Evolutionary conservation across 2,113 vertebrate genomes (phyloP).

Genomic region (Eupsittula cactorum): DNA sequence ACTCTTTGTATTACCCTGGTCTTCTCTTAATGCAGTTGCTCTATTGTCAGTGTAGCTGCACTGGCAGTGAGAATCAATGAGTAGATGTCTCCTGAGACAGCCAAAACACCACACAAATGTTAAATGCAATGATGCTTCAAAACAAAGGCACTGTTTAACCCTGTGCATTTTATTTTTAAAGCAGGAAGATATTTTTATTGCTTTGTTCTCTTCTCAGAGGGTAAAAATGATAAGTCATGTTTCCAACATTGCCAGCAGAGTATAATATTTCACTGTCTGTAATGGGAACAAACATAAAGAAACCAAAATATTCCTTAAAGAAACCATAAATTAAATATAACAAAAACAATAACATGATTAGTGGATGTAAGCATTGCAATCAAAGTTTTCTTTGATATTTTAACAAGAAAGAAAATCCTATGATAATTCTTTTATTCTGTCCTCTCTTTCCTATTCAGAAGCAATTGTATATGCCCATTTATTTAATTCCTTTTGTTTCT

Average conservation of each 20-base stretch:
- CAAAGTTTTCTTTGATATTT: not conserved
- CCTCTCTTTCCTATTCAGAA: not conserved
- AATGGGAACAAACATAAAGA: not conserved
- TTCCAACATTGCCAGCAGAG: not conserved
- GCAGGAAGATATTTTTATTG: not conserved
- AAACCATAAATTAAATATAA: not conserved
- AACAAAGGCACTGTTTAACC: not conserved
- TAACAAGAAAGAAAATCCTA: not conserved
- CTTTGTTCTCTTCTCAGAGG: not conserved
- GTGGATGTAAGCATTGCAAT: not conserved
- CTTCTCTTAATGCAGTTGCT: not conserved
- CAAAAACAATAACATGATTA: not conserved
- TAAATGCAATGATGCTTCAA: not conserved
- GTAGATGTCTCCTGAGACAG: accelerated
- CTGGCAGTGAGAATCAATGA: not conserved
- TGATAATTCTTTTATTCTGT: not conserved
- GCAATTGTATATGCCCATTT: not conserved
- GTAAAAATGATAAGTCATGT: not conserved
- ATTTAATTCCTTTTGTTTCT: not conserved
- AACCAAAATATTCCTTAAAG: not conserved
- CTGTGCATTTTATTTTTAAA: not conserved
- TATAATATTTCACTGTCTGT: not conserved
- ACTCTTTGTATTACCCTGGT: not conserved
- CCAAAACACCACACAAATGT: not conserved
- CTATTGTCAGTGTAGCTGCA: not conserved